These are phyloP conservation scores for Sarotherodon lohbergeri DNA, from an alignment of 2,113 vertebrate genomes.

Conservation along the genomic window DNA sequence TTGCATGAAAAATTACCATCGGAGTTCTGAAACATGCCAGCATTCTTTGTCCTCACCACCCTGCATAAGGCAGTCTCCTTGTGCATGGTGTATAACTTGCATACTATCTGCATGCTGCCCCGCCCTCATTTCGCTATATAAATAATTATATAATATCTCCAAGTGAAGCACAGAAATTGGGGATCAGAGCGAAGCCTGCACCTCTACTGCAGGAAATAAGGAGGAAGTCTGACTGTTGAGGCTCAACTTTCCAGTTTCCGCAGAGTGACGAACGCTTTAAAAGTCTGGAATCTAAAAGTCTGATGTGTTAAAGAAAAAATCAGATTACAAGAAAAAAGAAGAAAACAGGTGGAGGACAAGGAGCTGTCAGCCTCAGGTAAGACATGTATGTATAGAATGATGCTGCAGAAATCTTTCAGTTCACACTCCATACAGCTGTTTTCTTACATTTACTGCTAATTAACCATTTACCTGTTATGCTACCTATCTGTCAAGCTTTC, in stretches of 20 bases:
- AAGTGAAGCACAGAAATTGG: neutral
- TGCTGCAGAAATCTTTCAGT: neutral
- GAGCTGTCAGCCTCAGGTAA: neutral
- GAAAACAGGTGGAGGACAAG: neutral
- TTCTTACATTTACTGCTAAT: neutral
- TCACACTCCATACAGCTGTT: neutral
- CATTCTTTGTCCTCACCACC: neutral
- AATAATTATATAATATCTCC: neutral
- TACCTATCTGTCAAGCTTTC: neutral
- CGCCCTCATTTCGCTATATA: fast-evolving
- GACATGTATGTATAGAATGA: neutral
- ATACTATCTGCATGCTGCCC: neutral
- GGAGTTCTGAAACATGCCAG: neutral
- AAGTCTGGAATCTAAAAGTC: neutral
- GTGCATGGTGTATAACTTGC: neutral
- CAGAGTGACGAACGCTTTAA: fast-evolving
- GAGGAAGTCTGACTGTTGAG: neutral
- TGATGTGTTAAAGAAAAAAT: neutral
- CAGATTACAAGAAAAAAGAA: neutral
- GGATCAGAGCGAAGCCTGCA: neutral
- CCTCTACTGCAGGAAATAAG: neutral
- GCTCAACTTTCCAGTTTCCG: neutral
- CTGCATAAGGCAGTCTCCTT: neutral
- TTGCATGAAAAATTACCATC: neutral
- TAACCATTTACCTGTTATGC: neutral